A percentile compares a stretch with the other conserved stretches of the same genome.
These are phyloP conservation scores for Hirundo rustica DNA, from an alignment of 2,797 vertebrate species.

Conservation along the genomic window DNA sequence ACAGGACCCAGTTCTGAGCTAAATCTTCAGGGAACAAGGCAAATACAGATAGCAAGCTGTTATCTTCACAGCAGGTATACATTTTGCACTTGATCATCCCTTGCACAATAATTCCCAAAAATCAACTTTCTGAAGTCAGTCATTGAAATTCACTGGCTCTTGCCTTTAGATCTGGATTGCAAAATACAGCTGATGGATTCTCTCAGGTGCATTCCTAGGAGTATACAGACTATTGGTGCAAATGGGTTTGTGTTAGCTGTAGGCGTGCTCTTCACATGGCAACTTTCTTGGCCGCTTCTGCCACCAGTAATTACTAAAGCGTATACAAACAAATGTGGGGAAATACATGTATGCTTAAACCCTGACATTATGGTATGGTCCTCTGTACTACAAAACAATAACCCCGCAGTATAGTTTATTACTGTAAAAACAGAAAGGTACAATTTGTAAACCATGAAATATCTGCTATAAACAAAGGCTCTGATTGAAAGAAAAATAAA, in stretches of 20 bases:
- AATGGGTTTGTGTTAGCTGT: background rate
- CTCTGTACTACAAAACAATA: background rate
- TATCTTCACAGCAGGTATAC: background rate
- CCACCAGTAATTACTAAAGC: background rate
- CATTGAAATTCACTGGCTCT: background rate
- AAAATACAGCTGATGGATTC: background rate
- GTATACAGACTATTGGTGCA: background rate
- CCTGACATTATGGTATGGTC: background rate
- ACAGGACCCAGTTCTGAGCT: background rate
- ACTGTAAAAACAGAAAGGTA: background rate
- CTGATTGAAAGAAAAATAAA: conserved; percentile 22
- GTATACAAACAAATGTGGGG: background rate
- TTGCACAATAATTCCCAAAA: background rate
- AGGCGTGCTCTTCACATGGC: background rate
- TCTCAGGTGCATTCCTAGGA: background rate
- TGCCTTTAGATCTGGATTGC: background rate
- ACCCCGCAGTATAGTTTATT: background rate
- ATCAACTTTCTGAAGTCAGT: background rate
- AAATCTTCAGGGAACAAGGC: background rate
- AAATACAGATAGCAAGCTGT: background rate
- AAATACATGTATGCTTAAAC: background rate
- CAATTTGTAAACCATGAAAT: conserved; percentile 5
- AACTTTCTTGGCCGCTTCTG: background rate
- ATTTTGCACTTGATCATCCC: background rate
- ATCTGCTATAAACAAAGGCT: conserved; percentile 7